Evolutionary conservation across 2,113 vertebrate species (phyloP).

Genomic region (Embiotoca jacksoni): DNA sequence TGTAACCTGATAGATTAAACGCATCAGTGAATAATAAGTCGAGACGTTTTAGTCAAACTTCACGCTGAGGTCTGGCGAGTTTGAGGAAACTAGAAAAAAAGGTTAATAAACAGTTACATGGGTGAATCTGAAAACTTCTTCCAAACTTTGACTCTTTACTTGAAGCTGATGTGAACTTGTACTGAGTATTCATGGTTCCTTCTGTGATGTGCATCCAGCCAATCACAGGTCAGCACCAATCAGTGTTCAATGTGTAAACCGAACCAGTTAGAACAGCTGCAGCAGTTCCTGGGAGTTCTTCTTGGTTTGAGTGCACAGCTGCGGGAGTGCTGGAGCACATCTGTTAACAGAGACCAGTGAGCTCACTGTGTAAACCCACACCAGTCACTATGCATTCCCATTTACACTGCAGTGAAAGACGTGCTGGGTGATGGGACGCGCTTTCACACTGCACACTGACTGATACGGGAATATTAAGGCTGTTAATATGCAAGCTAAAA

Average conservation of each 20-base stretch:
- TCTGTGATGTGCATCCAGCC: constrained; percentile 34
- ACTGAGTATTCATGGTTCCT: constrained; percentile 22
- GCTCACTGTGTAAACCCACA: constrained; percentile 63
- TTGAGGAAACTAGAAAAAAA: not conserved
- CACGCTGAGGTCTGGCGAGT: not conserved
- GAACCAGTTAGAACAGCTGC: constrained; percentile 80
- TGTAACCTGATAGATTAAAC: constrained; percentile 76
- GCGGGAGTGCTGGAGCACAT: constrained; percentile 64
- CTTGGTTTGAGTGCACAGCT: constrained; percentile 76
- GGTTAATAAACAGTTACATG: not conserved
- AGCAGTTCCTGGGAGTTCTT: constrained; percentile 21
- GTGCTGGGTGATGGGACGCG: constrained; percentile 29
- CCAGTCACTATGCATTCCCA: constrained; percentile 23
- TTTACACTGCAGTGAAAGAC: constrained; percentile 55
- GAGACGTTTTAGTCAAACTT: constrained; percentile 32
- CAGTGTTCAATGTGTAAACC: constrained; percentile 51
- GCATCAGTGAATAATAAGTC: constrained; percentile 44
- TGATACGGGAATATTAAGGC: no score
- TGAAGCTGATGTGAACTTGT: not conserved
- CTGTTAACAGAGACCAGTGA: constrained; percentile 70
- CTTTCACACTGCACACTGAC: constrained; percentile 2
- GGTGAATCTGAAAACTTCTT: not conserved
- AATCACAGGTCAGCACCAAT: constrained; percentile 48
- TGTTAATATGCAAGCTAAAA: no score
- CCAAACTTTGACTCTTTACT: not conserved